Base-by-base conservation (phyloP, 2,113 vertebrate species). In the Macquaria australasica region DNA sequence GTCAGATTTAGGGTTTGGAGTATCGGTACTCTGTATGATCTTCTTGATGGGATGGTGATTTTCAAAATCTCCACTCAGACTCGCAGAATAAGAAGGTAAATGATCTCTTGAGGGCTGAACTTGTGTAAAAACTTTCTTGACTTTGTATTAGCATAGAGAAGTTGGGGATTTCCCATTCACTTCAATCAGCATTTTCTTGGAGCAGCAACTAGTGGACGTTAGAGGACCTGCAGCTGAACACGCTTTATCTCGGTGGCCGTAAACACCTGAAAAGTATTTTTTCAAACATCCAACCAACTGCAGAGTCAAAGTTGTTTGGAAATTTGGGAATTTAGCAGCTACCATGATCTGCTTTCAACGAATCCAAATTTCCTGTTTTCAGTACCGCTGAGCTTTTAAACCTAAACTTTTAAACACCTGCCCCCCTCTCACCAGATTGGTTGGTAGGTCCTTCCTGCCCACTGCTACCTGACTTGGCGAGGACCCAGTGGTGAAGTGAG, bases 391-490 rank as follows among this genome's bases (percentile, higher is more conserved):
- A 78, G 11, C 7, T 59, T n/a, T 60, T 6, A 8, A 41, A 14
- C 28, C 21, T 45, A 8, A 53, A 12, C 39, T 21, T 45, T 37
- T 10, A 39, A 73, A 39, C 20, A 12, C 14, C n/a, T 10, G 12
- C 16, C 3, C 11, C 1, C n/a, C 16, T 83, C 79, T 94, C 87
- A 99, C 98, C 96, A 96, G 98, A 84, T 88, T 93, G 68, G 91
- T 91, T 3, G 86, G 11, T 3, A 90, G 4, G 10, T 99, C 98
- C 77, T 97, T 98, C 90, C 96, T 97, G 66, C 94, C 95, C 59
- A 95, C 83, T 9, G 80, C 55, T 37, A 89, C 89, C 93, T 97
- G 98, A 4, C 88, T 92, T 23, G 97, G 97, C 7, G 96, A 96
- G 3, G 96, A 92, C 4, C 93, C 73, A 67, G 85, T 2, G 1